A percentile compares a stretch with the other conserved stretches of the same genome.
phyloP scores from a whole-genome alignment of 2,888 invertebrate species.

The Sesamia inferens region DNA sequence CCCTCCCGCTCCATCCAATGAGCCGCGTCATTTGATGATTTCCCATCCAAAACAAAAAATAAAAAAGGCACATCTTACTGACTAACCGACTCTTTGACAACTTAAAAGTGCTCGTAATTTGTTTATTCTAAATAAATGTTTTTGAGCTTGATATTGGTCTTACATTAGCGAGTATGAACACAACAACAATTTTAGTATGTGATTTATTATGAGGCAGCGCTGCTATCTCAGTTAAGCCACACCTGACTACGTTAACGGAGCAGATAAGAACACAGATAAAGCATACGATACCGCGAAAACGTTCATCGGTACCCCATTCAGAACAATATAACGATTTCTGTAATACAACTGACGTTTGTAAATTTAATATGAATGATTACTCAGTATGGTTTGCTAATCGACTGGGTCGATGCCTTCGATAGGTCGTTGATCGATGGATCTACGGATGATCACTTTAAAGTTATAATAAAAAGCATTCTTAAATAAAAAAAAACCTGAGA shows the following conservation, averaged over 20 bases:
- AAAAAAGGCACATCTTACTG: background rate
- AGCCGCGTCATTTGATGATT: too few species aligned
- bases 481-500: slow-evolving; percentile 1
- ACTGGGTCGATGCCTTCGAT: slow-evolving; percentile 1
- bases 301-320: slow-evolving; percentile 40
- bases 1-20: too few species aligned
- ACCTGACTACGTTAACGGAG: slow-evolving; percentile 64
- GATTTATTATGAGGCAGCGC: slow-evolving; percentile 29
- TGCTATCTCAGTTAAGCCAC: slow-evolving; percentile 61
- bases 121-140: background rate
- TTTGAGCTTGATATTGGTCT: background rate
- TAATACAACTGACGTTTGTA: slow-evolving; percentile 34
- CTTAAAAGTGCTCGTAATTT: background rate
- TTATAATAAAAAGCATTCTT: background rate
- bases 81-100: background rate
- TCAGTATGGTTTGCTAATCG: slow-evolving; percentile 12
- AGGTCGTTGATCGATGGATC: slow-evolving; percentile 33
- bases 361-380: slow-evolving; percentile 22
- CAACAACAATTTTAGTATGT: slow-evolving; percentile 28
- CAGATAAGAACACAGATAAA: slow-evolving; percentile 67
- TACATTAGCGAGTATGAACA: slow-evolving; percentile 7
- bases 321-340: slow-evolving; percentile 38
- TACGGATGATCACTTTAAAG: background rate
- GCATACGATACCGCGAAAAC: slow-evolving; percentile 60
- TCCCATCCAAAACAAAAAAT: too few species aligned